Conservation (phyloP, 1,140 invertebrate species). For the Bombus picipes region DNA sequence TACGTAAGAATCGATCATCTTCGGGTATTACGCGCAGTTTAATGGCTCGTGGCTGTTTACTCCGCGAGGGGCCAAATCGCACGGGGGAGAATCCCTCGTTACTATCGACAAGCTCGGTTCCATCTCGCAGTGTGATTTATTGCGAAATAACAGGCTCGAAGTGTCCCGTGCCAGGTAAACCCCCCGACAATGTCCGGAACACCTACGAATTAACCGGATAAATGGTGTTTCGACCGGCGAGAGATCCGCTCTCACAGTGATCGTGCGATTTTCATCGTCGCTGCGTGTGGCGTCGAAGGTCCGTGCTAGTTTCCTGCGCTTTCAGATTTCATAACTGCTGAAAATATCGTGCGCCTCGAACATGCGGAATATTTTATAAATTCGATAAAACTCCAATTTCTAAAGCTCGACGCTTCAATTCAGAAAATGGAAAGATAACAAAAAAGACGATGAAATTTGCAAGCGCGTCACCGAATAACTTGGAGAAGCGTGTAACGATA, state of each 20-base stretch:
- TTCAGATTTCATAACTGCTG: not conserved
- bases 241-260: conserved; percentile 14
- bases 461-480: too few relatives aligned
- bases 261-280: conserved; percentile 36
- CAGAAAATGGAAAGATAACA: too few relatives aligned
- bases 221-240: conserved; percentile 28
- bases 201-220: conserved; percentile 69
- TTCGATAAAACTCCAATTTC: not conserved
- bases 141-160: conserved; percentile 72
- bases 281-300: not conserved
- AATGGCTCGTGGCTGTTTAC: conserved; percentile 62
- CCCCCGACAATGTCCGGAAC: conserved; percentile 61
- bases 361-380: not conserved
- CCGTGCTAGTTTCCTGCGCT: not conserved
- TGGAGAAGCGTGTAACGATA: too few relatives aligned
- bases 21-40: conserved; percentile 56
- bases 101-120: conserved; percentile 55
- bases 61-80: conserved; percentile 25
- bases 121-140: conserved; percentile 72
- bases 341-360: not conserved
- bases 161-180: conserved; percentile 64
- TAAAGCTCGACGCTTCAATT: too few relatives aligned
- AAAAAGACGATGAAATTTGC: too few relatives aligned
- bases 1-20: conserved; percentile 66
- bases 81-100: conserved; percentile 47